These are phyloP conservation scores for Amaurobius ferox DNA, from an alignment of 2,888 invertebrate species.

Conservation along the genomic window DNA sequence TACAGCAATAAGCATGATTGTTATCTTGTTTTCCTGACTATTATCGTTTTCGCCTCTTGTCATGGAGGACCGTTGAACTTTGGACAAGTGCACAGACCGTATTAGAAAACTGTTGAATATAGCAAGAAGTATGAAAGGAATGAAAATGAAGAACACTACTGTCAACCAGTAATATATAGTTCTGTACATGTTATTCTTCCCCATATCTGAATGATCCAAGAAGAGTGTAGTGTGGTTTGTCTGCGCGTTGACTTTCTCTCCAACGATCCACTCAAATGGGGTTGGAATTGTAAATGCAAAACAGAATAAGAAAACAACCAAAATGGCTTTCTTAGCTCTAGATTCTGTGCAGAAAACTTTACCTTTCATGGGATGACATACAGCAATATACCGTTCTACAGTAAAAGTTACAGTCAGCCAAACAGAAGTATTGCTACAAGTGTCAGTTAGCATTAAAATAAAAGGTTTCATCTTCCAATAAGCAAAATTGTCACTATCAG, in stretches of 20 bases:
- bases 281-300: constrained; percentile 78
- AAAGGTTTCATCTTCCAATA: constrained; percentile 82
- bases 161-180: constrained; percentile 79
- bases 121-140: constrained; percentile 79
- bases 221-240: constrained; percentile 60
- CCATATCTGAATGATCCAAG: constrained; percentile 66
- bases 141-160: constrained; percentile 78
- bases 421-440: constrained; percentile 77
- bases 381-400: constrained; percentile 78
- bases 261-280: constrained; percentile 76
- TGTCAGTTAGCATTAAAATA: constrained; percentile 73
- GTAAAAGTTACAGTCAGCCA: constrained; percentile 79
- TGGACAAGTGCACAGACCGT: constrained; percentile 76
- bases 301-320: constrained; percentile 76
- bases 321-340: constrained; percentile 77
- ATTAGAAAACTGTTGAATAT: constrained; percentile 80
- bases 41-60: constrained; percentile 63
- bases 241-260: constrained; percentile 32
- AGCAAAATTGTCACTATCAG: constrained; percentile 79
- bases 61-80: constrained; percentile 72
- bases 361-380: constrained; percentile 78
- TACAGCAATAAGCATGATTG: constrained; percentile 80
- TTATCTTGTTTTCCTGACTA: constrained; percentile 77
- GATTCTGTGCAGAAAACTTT: constrained; percentile 76
- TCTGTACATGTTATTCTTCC: constrained; percentile 75